Conservation (phyloP, 1,140 invertebrate genomes). For the Bombus huntii region DNA sequence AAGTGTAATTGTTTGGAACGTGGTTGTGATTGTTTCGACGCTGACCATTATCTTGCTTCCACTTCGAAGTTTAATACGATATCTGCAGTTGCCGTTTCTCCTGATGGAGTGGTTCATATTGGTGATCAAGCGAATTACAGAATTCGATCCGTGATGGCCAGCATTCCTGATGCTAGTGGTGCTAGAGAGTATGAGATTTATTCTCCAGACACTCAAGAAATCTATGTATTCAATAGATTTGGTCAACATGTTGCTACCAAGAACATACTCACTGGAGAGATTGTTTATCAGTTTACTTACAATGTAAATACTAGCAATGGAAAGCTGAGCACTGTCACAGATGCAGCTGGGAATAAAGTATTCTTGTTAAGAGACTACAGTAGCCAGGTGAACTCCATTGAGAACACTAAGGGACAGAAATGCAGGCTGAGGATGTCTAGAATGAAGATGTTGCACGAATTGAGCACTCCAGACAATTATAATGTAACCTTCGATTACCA, state of each 20-base stretch:
- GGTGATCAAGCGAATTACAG: slow-evolving; percentile 96
- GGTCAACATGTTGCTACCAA: slow-evolving; percentile 96
- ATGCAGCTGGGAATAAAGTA: slow-evolving; percentile 96
- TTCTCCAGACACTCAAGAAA: slow-evolving; percentile 96
- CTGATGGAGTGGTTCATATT: slow-evolving; percentile 96
- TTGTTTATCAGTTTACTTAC: slow-evolving; percentile 96
- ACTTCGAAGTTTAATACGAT: slow-evolving; percentile 97
- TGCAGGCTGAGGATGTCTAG: slow-evolving; percentile 94
- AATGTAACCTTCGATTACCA: slow-evolving; percentile 97
- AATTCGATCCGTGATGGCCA: slow-evolving; percentile 95
- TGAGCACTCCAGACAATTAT: slow-evolving; percentile 95
- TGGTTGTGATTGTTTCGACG: slow-evolving; percentile 95
- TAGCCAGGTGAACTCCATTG: slow-evolving; percentile 94
- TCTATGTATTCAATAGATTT: slow-evolving; percentile 97
- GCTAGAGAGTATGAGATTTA: slow-evolving; percentile 96
- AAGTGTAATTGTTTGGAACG: slow-evolving; percentile 97
- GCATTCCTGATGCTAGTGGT: slow-evolving; percentile 92
- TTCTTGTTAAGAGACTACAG: slow-evolving; percentile 94
- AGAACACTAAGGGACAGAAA: slow-evolving; percentile 97
- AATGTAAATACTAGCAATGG: slow-evolving; percentile 98
- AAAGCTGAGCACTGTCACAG: slow-evolving; percentile 95
- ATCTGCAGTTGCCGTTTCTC: slow-evolving; percentile 95
- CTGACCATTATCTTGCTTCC: slow-evolving; percentile 94
- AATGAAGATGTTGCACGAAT: slow-evolving; percentile 94
- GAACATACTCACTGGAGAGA: slow-evolving; percentile 96